Conservation (phyloP, 64 coral and sea anemone species). For the Catalaphyllia jardinei region DNA sequence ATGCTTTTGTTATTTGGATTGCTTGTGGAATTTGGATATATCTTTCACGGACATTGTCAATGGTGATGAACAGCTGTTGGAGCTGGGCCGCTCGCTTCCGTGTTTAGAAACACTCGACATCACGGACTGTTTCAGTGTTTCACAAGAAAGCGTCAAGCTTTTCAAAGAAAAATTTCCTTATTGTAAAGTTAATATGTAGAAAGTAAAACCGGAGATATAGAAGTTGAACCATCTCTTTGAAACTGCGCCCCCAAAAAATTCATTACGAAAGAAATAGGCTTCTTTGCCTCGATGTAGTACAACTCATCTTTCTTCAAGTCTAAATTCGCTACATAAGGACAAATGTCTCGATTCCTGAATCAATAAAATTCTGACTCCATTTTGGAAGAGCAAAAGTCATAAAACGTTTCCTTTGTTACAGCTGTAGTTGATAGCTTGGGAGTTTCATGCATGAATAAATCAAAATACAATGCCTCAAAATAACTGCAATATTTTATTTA, state of each 20-base stretch:
- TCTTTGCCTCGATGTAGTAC: neutral
- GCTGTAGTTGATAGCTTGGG: neutral
- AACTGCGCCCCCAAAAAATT: neutral
- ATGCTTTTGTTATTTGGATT: constrained; percentile 76
- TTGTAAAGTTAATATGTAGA: constrained; percentile 79
- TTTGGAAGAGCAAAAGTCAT: neutral
- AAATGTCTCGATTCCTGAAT: neutral
- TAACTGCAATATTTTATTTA: neutral
- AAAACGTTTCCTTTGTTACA: neutral
- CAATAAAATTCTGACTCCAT: too few relatives aligned
- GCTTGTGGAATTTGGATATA: constrained; percentile 86
- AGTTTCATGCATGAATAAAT: neutral
- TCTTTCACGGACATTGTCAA: constrained; percentile 91
- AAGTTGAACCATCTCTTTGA: neutral
- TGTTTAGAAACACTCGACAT: constrained; percentile 85
- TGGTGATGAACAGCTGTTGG: constrained; percentile 71
- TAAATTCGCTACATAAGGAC: neutral
- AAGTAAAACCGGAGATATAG: neutral
- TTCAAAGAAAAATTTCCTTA: constrained; percentile 88
- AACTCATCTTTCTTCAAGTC: neutral
- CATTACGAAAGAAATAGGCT: neutral
- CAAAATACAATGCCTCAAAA: neutral
- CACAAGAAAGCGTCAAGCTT: constrained; percentile 67
- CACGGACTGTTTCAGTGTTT: constrained; percentile 80
- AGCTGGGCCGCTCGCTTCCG: constrained; percentile 79